A percentile compares a stretch with the other conserved stretches of the same genome.
phyloP scores from a whole-genome alignment of 2,888 invertebrate genomes.

The Ormyrus nitidulus region DNA sequence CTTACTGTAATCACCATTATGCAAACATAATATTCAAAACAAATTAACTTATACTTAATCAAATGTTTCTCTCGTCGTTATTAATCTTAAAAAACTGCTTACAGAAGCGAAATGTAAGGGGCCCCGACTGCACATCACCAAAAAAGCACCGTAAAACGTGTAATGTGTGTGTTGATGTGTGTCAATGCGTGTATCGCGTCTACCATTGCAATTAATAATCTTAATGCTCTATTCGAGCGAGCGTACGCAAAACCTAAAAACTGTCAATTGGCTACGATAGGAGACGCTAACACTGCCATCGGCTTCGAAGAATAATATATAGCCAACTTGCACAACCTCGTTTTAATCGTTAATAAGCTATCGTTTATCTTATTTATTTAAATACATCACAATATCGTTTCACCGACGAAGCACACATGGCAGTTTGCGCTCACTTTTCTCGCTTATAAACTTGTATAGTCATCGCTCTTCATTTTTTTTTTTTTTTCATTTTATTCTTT shows the following conservation, averaged over 20 bases:
- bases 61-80: too few species aligned
- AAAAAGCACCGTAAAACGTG: slow-evolving; percentile 51
- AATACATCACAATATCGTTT: slow-evolving; percentile 40
- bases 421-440: slow-evolving; percentile 17
- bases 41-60: too few species aligned
- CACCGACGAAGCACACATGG: slow-evolving; percentile 44
- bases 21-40: too few species aligned
- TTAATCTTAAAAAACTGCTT: too few species aligned
- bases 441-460: slow-evolving; percentile 12
- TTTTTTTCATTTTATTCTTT: slow-evolving; percentile 12
- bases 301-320: slow-evolving; percentile 36
- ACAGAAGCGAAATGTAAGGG: slow-evolving; percentile 21
- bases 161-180: slow-evolving; percentile 9
- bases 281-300: slow-evolving; percentile 36
- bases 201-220: slow-evolving; percentile 33
- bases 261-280: slow-evolving; percentile 30
- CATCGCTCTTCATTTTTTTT: slow-evolving; percentile 10
- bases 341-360: slow-evolving; percentile 1
- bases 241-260: slow-evolving; percentile 20
- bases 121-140: slow-evolving; percentile 40
- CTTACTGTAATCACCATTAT: too few species aligned
- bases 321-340: slow-evolving; percentile 34
- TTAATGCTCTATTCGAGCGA: slow-evolving; percentile 10
- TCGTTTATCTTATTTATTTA: slow-evolving; percentile 24
- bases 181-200: not conserved